A percentile compares a stretch with the other conserved stretches of the same genome.
These are phyloP conservation scores for Australoheros facetus DNA, from an alignment of 2,797 vertebrate species.

Conservation along the genomic window DNA sequence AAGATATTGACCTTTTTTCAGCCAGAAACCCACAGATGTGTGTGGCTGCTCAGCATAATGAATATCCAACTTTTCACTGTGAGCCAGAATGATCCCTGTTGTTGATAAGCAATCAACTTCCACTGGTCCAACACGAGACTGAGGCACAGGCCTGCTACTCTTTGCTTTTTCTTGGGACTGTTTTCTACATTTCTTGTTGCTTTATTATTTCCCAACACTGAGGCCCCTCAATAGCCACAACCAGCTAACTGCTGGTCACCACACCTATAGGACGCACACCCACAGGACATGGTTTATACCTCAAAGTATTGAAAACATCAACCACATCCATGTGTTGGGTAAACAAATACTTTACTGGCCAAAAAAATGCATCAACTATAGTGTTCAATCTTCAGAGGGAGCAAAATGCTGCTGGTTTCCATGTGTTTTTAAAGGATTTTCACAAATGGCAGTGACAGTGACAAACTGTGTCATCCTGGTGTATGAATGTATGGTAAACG, in stretches of 20 bases:
- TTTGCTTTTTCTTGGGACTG: conserved; percentile 8
- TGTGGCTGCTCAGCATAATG: background rate
- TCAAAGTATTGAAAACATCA: conserved; percentile 59
- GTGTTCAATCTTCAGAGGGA: conserved; percentile 25
- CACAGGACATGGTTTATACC: conserved; percentile 62
- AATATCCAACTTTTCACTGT: background rate
- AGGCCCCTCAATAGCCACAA: conserved; percentile 50
- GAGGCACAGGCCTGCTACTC: conserved; percentile 10
- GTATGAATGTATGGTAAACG: background rate
- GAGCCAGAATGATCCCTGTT: conserved; percentile 34
- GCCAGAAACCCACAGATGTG: conserved; percentile 5
- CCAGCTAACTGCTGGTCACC: conserved; percentile 55
- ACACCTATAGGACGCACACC: conserved; percentile 62
- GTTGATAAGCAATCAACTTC: conserved; percentile 30
- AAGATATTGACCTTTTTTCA: background rate
- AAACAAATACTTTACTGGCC: conserved; percentile 63
- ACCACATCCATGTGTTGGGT: conserved; percentile 46
- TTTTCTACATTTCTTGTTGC: conserved; percentile 31
- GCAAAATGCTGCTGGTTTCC: background rate
- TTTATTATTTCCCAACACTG: conserved; percentile 34
- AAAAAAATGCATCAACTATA: conserved; percentile 48
- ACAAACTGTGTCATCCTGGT: background rate
- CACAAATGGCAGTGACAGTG: background rate
- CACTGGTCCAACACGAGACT: conserved; percentile 18
- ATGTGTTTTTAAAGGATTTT: background rate